Conservation (phyloP, 2,113 vertebrate genomes). For the Malurus elegans region DNA sequence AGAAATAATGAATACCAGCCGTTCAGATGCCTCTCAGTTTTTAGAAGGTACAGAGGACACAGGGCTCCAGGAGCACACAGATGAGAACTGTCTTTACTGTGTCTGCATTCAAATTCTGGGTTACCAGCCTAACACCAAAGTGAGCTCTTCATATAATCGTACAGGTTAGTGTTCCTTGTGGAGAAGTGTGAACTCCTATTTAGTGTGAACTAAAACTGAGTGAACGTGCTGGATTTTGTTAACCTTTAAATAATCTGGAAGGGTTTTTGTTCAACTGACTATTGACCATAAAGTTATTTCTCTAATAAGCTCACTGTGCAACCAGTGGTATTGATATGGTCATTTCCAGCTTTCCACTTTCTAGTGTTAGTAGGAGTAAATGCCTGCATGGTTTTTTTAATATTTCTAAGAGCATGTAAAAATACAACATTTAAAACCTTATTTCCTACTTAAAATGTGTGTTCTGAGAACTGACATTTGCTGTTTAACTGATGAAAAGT, state of each 20-base stretch:
- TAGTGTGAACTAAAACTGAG: not conserved
- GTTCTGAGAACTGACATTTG: not conserved
- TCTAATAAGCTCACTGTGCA: not conserved
- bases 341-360: not conserved
- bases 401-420: not conserved
- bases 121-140: conserved; percentile 82
- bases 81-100: conserved; percentile 96
- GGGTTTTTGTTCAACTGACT: not conserved
- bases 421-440: not conserved
- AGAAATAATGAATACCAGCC: conserved; percentile 90
- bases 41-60: conserved; percentile 90
- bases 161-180: conserved; percentile 77
- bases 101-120: conserved; percentile 88
- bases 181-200: not conserved
- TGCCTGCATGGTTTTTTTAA: not conserved
- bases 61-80: conserved; percentile 91
- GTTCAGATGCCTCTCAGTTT: conserved; percentile 82
- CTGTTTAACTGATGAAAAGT: not conserved
- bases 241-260: not conserved
- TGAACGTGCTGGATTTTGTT: not conserved
- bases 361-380: not conserved
- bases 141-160: conserved; percentile 81
- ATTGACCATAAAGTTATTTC: not conserved
- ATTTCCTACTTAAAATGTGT: not conserved
- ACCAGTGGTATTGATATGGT: not conserved